Percentiles rank a stretch among this genome's conserved stretches.
Conservation (phyloP, 2,888 invertebrate species). For the Cloeon dipterum region DNA sequence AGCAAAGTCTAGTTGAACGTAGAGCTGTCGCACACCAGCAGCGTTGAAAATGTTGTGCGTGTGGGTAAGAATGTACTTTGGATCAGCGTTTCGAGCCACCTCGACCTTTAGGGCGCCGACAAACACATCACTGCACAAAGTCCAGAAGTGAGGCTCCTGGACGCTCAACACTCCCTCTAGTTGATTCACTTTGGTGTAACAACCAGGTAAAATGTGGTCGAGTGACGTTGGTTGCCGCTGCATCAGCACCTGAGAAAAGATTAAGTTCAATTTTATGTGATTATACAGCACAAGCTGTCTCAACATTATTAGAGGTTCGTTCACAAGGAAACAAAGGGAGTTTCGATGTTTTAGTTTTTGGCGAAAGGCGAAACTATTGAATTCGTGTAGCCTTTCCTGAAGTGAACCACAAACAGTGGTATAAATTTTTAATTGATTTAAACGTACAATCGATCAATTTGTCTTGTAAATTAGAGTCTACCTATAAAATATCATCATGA, state of each 20-base stretch:
- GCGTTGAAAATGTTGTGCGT: slow-evolving; percentile 87
- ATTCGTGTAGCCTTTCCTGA: no score
- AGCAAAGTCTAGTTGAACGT: slow-evolving; percentile 83
- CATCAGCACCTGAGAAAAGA: slow-evolving; percentile 76
- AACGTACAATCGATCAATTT: no score
- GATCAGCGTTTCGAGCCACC: slow-evolving; percentile 80
- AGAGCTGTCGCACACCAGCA: slow-evolving; percentile 73
- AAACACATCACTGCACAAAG: slow-evolving; percentile 79
- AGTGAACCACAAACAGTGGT: no score
- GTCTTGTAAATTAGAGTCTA: no score
- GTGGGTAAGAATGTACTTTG: slow-evolving; percentile 77
- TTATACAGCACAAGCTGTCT: no score
- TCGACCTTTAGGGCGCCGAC: slow-evolving; percentile 87
- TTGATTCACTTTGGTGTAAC: slow-evolving; percentile 70
- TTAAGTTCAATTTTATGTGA: no score
- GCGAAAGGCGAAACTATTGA: no score
- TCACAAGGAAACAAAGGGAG: no score
- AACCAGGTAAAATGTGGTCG: slow-evolving; percentile 62
- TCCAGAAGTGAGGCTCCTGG: slow-evolving; percentile 97
- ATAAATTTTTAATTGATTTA: no score
- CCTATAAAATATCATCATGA: no score
- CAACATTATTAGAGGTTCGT: no score
- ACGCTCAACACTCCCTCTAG: slow-evolving; percentile 87
- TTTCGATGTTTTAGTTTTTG: no score
- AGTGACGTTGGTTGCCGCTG: slow-evolving; percentile 70